phyloP scores from a whole-genome alignment of 2,888 invertebrate species.

The Xanthostigma xanthostigma region DNA sequence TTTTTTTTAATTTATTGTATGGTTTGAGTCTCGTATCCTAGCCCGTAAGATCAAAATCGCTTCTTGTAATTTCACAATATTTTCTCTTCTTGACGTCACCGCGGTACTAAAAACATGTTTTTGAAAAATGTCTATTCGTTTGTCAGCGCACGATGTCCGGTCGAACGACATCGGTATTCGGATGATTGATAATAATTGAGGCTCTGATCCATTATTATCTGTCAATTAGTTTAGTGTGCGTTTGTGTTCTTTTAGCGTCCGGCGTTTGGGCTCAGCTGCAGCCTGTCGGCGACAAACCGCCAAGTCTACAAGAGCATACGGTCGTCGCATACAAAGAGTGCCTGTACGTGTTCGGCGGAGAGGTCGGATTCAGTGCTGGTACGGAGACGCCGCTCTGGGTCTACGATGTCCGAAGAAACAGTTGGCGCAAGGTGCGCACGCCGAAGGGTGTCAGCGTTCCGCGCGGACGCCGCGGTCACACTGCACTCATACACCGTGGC shows the following conservation, averaged over 20 bases:
- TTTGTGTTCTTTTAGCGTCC: slow-evolving; percentile 41
- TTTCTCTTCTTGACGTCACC: no score
- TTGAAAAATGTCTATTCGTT: no score
- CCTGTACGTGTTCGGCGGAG: slow-evolving; percentile 78
- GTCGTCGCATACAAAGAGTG: slow-evolving; percentile 60
- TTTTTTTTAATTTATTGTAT: no score
- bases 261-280: slow-evolving; percentile 62
- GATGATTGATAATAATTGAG: no score
- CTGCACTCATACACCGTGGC: slow-evolving; percentile 61
- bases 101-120: no score
- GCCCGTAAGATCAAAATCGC: no score
- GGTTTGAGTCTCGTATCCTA: no score
- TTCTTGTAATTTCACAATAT: no score
- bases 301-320: slow-evolving; percentile 72
- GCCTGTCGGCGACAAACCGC: slow-evolving; percentile 54
- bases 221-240: no score
- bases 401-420: slow-evolving; percentile 49
- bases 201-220: no score
- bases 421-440: slow-evolving; percentile 43
- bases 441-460: slow-evolving; percentile 43
- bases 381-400: slow-evolving; percentile 77
- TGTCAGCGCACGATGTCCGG: no score
- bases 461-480: slow-evolving; percentile 69
- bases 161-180: no score
- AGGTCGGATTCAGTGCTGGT: slow-evolving; percentile 60